Evolutionary conservation across 2,113 vertebrate species (phyloP).

Genomic region (Xiphorhynchus elegans): DNA sequence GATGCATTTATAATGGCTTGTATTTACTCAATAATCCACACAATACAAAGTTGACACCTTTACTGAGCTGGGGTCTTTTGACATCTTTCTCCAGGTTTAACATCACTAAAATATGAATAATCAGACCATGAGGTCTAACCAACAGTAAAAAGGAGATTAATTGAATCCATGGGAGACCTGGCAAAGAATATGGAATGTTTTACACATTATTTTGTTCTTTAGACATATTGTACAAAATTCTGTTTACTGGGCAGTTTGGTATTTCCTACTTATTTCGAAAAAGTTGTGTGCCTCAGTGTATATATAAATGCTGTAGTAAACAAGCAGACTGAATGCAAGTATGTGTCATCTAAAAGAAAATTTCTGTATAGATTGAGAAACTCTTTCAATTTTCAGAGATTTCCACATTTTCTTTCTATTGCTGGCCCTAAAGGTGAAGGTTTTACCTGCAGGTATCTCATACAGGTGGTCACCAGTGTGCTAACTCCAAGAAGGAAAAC

Average conservation of each 20-base stretch:
- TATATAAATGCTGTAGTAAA: not conserved
- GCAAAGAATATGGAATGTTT: not conserved
- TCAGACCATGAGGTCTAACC: not conserved
- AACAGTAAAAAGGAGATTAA: not conserved
- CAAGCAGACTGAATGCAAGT: not conserved
- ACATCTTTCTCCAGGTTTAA: not conserved
- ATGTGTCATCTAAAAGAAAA: not conserved
- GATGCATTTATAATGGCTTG: not conserved
- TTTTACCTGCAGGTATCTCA: fast-evolving
- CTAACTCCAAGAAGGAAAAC: not conserved
- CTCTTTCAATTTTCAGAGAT: not conserved
- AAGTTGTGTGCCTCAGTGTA: not conserved
- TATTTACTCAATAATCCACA: not conserved
- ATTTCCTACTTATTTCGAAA: not conserved
- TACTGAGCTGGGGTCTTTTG: not conserved
- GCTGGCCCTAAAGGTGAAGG: not conserved
- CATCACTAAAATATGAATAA: not conserved
- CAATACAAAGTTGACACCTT: not conserved
- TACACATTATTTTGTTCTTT: not conserved
- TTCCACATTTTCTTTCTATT: not conserved
- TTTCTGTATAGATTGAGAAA: not conserved
- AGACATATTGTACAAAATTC: not conserved
- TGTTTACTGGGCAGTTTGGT: not conserved
- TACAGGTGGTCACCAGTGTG: not conserved
- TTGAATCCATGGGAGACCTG: not conserved